Evolutionary conservation across 1,140 invertebrate species (phyloP).

Genomic region (Dufourea novaeangliae): DNA sequence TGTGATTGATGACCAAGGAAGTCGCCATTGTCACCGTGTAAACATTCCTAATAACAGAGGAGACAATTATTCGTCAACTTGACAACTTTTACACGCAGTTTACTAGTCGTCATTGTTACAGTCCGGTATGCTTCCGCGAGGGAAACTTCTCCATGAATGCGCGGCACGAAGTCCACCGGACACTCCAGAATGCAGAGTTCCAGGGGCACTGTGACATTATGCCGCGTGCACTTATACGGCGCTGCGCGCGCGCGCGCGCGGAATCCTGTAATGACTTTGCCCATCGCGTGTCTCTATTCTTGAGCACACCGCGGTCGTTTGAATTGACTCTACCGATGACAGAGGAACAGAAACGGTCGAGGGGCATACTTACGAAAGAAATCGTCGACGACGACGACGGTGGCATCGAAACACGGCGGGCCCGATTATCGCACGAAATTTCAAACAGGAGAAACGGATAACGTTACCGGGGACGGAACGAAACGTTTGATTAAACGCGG

Average conservation of each 20-base stretch:
- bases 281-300: constrained; percentile 63
- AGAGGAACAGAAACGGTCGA: constrained; percentile 36
- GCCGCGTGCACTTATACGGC: constrained; percentile 44
- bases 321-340: constrained; percentile 30
- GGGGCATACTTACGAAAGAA: constrained; percentile 1
- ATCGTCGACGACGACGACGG: too few relatives aligned
- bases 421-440: not conserved
- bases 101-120: not conserved
- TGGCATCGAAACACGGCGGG: not conserved
- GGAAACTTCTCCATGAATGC: constrained; percentile 50
- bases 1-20: too few relatives aligned
- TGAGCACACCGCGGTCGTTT: constrained; percentile 22
- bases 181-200: constrained; percentile 62
- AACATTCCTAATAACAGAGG: not conserved
- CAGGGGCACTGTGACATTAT: constrained; percentile 52
- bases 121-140: not conserved
- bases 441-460: not conserved
- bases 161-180: constrained; percentile 41
- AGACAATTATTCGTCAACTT: not conserved
- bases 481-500: constrained; percentile 33
- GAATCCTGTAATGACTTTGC: constrained; percentile 68
- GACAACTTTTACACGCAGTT: not conserved
- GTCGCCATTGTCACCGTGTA: not conserved
- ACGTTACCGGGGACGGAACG: not conserved
- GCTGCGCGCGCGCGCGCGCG: constrained; percentile 41